Conservation (phyloP, 2,113 vertebrate genomes). For the Mohoua ochrocephala region DNA sequence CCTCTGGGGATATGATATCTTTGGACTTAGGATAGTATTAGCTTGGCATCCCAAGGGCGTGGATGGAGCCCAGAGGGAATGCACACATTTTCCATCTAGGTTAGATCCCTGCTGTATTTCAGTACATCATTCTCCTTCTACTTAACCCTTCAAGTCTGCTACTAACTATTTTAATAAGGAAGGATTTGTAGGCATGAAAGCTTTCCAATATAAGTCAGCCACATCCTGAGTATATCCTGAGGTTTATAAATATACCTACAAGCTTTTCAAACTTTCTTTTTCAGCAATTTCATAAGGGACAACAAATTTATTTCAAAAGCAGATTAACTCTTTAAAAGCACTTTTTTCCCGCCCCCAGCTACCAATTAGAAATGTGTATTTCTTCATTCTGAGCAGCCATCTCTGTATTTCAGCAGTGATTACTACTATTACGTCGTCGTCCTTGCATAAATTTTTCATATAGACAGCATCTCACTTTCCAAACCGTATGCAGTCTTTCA, state of each 20-base stretch:
- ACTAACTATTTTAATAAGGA: neutral
- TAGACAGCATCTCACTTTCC: neutral
- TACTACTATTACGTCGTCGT: neutral
- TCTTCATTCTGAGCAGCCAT: neutral
- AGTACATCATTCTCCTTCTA: neutral
- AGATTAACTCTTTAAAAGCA: neutral
- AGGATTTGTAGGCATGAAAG: neutral
- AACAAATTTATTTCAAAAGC: neutral
- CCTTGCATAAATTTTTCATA: neutral
- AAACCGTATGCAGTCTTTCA: neutral
- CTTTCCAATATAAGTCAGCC: neutral
- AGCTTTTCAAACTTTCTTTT: neutral
- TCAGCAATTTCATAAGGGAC: neutral
- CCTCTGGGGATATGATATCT: neutral
- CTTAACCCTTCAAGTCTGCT: neutral
- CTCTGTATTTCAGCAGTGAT: neutral
- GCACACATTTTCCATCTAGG: neutral
- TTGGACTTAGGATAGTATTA: neutral
- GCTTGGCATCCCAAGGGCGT: neutral
- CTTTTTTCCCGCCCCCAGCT: rapidly evolving
- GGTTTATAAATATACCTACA: neutral
- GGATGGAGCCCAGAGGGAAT: neutral
- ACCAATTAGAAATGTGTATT: neutral
- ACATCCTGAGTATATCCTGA: neutral
- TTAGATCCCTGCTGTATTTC: neutral